Percentiles rank a stretch among this genome's conserved stretches.
Evolutionary conservation across 2,888 invertebrate species (phyloP).

Genomic region (Rhodophaea formosa): DNA sequence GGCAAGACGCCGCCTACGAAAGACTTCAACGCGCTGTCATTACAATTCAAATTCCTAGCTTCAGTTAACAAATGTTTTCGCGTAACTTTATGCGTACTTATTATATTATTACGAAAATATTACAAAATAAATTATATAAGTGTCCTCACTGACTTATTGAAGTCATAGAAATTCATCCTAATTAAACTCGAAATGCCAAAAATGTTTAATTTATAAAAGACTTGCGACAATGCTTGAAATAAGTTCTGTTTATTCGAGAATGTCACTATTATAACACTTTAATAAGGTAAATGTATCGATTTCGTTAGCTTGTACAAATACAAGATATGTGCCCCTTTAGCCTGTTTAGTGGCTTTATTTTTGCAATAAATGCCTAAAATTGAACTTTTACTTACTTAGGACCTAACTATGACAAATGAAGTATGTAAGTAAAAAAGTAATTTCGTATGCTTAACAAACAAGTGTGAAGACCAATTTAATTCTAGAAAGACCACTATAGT

Average conservation of each 20-base stretch:
- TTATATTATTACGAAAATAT: conserved; percentile 2
- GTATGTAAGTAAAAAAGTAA: neutral
- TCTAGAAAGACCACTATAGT: too few relatives aligned
- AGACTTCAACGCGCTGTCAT: conserved; percentile 58
- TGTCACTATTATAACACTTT: neutral
- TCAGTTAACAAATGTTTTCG: conserved; percentile 13
- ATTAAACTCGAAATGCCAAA: neutral
- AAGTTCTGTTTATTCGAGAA: neutral
- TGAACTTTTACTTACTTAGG: neutral
- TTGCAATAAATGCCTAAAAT: neutral
- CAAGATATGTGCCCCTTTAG: neutral
- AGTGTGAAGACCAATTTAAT: too few relatives aligned
- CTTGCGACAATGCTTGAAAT: too few relatives aligned
- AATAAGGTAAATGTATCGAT: neutral
- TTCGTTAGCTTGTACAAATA: neutral
- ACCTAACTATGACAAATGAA: neutral
- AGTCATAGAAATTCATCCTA: neutral
- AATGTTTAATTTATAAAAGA: neutral
- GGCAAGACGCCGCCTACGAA: conserved; percentile 34
- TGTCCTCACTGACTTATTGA: conserved; percentile 1
- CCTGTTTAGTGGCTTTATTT: neutral
- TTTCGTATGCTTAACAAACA: too few relatives aligned
- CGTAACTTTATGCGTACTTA: conserved; percentile 13
- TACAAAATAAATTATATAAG: conserved; percentile 17
- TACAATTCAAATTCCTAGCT: conserved; percentile 7